A percentile compares a stretch with the other conserved stretches of the same genome.
Evolutionary conservation across 2,113 vertebrate species (phyloP).

Genomic region (Dromaius novaehollandiae): DNA sequence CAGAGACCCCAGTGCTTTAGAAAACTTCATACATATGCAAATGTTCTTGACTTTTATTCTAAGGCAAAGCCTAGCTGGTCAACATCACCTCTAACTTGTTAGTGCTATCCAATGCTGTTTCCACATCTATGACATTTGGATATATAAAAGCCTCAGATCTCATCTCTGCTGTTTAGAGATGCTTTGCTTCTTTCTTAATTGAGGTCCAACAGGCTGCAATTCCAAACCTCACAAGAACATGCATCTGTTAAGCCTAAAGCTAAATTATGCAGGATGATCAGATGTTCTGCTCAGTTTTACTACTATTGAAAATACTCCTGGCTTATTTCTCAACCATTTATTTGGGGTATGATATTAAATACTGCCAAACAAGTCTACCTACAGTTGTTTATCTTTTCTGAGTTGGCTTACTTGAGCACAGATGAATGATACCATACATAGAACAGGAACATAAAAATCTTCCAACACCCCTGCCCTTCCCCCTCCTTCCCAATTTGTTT

Average conservation of each 20-base stretch:
- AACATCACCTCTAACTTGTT: not conserved
- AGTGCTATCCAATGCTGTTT: not conserved
- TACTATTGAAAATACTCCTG: not conserved
- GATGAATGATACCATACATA: not conserved
- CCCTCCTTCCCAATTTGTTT: not conserved
- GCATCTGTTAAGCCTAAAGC: not conserved
- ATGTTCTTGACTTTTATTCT: not conserved
- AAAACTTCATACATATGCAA: not conserved
- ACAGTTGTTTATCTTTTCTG: not conserved
- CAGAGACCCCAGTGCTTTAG: not conserved
- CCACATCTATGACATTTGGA: not conserved
- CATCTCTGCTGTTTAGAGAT: not conserved
- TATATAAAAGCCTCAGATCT: not conserved
- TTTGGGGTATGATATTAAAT: not conserved
- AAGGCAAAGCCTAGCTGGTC: not conserved
- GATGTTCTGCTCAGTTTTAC: not conserved
- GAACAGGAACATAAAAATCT: not conserved
- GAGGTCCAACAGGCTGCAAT: not conserved
- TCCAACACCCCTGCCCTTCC: not conserved
- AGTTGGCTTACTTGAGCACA: not conserved
- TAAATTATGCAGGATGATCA: not conserved
- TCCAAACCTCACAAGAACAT: not conserved
- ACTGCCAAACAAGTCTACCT: not conserved
- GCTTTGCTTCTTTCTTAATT: not conserved
- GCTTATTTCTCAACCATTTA: not conserved